Conservation (phyloP, 1,140 invertebrate species). For the Physella acuta region DNA sequence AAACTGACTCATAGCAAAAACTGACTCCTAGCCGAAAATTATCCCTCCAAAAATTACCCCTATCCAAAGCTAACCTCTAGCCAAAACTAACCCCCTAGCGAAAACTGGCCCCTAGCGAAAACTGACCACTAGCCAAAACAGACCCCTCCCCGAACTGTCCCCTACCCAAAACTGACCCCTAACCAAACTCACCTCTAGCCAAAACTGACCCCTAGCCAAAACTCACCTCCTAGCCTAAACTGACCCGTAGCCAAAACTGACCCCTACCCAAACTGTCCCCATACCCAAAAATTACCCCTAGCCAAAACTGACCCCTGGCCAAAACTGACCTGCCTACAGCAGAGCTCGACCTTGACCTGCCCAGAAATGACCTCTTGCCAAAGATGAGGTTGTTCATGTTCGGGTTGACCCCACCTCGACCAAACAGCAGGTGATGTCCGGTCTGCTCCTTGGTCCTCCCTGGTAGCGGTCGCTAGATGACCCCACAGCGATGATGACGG, state of each 20-base stretch:
- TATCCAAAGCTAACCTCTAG: no score
- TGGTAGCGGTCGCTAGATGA: not conserved
- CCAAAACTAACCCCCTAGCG: no score
- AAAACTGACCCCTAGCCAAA: no score
- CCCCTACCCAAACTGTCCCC: not conserved
- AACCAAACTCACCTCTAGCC: not conserved
- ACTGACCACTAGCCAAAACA: no score
- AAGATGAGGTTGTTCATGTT: slow-evolving; percentile 30
- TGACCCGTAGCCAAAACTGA: not conserved
- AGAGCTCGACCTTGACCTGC: not conserved
- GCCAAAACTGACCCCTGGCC: not conserved
- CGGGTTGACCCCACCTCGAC: slow-evolving; percentile 26
- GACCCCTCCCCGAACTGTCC: not conserved
- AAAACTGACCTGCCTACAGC: not conserved
- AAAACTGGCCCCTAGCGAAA: no score
- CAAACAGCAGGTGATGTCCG: slow-evolving; percentile 23
- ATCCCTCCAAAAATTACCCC: no score
- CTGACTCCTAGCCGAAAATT: no score
- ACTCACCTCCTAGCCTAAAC: not conserved
- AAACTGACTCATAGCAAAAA: no score
- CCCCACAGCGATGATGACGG: not conserved
- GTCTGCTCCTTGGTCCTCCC: not conserved
- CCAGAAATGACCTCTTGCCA: slow-evolving; percentile 22
- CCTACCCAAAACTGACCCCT: not conserved
- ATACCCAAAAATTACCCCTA: not conserved